Percentiles rank a stretch among this genome's conserved stretches.
Evolutionary conservation across 2,113 vertebrate genomes (phyloP).

Genomic region (Atlantisia rogersi): DNA sequence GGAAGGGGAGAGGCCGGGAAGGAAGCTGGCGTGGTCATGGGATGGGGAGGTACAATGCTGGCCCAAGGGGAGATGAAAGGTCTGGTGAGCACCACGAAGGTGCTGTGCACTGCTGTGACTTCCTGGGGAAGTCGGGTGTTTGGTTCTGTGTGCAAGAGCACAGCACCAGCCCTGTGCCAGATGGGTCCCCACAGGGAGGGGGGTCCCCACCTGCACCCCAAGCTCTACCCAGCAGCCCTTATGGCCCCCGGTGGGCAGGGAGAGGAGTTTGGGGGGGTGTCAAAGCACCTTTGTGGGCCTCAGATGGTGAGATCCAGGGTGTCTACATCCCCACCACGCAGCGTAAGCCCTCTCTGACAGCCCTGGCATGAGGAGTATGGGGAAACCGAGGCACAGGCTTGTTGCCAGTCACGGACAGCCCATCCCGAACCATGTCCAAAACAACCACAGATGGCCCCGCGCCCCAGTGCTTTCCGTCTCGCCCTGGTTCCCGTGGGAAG

Average conservation of each 20-base stretch:
- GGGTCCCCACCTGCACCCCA: not conserved
- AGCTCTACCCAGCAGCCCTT: not conserved
- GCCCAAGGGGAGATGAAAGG: not conserved
- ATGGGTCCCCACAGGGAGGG: not conserved
- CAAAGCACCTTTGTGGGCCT: not conserved
- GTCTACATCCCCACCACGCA: no score
- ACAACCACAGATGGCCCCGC: not conserved
- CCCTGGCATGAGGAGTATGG: fast-evolving
- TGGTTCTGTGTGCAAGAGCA: not conserved
- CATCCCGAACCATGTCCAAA: not conserved
- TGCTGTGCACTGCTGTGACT: not conserved
- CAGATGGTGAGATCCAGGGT: no score
- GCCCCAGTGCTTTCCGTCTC: not conserved
- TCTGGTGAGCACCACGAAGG: fast-evolving
- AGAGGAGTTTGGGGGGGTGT: not conserved
- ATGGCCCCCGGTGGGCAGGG: fast-evolving
- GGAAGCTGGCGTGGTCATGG: not conserved
- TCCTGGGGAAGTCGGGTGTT: not conserved
- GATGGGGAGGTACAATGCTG: not conserved
- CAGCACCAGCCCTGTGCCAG: not conserved
- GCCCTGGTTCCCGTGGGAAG: not conserved
- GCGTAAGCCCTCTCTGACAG: no score
- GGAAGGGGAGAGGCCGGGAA: not conserved
- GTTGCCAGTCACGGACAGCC: not conserved
- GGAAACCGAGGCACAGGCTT: not conserved